Base-by-base conservation (phyloP, 1,140 invertebrate genomes). In the Mactra quadrangularis region DNA sequence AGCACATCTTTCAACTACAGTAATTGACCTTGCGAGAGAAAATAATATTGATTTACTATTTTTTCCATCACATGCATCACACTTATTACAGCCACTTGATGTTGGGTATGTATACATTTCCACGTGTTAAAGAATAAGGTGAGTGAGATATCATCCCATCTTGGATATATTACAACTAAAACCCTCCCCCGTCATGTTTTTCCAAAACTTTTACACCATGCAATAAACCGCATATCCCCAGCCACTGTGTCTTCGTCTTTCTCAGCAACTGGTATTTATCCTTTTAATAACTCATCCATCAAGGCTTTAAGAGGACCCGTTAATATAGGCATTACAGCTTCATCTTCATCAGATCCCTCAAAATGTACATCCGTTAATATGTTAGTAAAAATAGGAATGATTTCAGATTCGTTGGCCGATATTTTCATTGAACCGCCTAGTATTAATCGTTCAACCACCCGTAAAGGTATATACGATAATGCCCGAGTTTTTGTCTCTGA, bases 301-400 rank as follows among this genome's bases (percentile, higher is more conserved):
- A 59, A 59, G 55, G 9, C 55, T 59, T 29, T 59, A 25, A 27
- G n/a, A 59, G 55, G 25, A 25, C 55, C n/a, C 29, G 55, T 25
- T 3, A 59, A 3, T 29, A 15, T 6, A 59, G 4, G 15, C 3
- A 59, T 13, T 25, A 11, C 55, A 59, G 1, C 9, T 25, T 13
- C 11, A 1, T 27, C 55, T 29, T 25, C 55, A 59, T 29, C 55
- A 27, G 55, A 25, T 29, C 11, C 3, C 13, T 11, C n/a, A 3
- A 59, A 59, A 9, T 9, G 7, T 29, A n/a, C 19, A 53, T 4
- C 17, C 50, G 11, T 13, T 7, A 27, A 59, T 35, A 62, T 62
- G 59, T 31, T 62, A 3, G 59, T 62, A 3, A 62, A 62, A 19
- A 62, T 62, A 6, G 31, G 59, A 1, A 62, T 62, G 59, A n/a